Base-by-base conservation (phyloP, 1,140 invertebrate genomes). In the Potamilus streckersoni region DNA sequence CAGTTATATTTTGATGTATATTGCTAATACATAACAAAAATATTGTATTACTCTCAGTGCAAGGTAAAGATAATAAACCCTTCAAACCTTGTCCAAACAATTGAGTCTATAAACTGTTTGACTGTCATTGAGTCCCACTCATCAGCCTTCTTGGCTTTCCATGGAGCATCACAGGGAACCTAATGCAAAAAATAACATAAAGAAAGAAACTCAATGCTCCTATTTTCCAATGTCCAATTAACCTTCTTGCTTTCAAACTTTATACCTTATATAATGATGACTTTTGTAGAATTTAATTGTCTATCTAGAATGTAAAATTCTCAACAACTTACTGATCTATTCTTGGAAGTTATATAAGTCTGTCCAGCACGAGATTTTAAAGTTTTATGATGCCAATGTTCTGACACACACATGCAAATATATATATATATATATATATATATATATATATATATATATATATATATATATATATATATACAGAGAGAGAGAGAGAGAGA, bases 101-200 rank as follows among this genome's bases (percentile, higher is more conserved):
- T 82, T 69, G 82, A 78, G 57, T 89, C 73, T 15, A 87, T n/a
- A 76, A 88, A 90, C 57, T 89, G 80, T 66, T 83, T 78, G 5
- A 83, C 83, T 17, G 87, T 89, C 82, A 88, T 86, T 0, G 71
- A 80, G 71, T 90, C 89, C 89, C 89, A 90, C 80, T 88, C 74
- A 60, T 83, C 74, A 60, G 89, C 89, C 27, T 87, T 81, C 17
- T 82, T 79, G 13, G 88, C 84, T 17, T 79, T 76, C 89, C 89
- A 90, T 27, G 89, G 89, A 4, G 79, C 80, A 65, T 86, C 82
- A 38, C 75, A 63, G 17, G 89, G 88, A 27, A 90, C 88, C 86
- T 88, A 49, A 6, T 74, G 60, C 23, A 20, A 16, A 60, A 23
- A 57, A 20, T n/a, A 49, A 4, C n/a, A 73, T n/a, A n/a, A n/a